Evolutionary conservation across 2,888 invertebrate genomes (phyloP).

Genomic region (Drosophila affinis): DNA sequence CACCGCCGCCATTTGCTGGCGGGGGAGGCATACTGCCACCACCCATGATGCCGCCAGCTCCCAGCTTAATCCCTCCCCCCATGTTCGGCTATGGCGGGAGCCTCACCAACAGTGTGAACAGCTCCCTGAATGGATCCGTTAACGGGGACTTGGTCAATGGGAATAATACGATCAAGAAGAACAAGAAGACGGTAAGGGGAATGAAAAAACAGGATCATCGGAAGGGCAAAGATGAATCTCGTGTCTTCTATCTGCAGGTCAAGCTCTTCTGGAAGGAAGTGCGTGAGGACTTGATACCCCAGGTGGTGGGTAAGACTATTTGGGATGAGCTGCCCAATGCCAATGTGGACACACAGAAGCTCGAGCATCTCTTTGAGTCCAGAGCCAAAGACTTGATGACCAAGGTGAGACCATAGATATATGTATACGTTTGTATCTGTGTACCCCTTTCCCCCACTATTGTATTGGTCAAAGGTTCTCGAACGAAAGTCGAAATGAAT

Average conservation of each 20-base stretch:
- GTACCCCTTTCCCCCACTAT: constrained; percentile 1
- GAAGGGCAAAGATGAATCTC: not conserved
- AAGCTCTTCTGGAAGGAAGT: constrained; percentile 99
- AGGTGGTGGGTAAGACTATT: constrained; percentile 89
- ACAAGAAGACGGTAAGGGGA: constrained; percentile 93
- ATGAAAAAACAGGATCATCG: too few species aligned
- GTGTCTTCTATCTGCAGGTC: constrained; percentile 66
- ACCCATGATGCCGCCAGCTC: constrained; percentile 83
- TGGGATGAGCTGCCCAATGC: constrained; percentile 96
- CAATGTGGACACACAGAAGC: constrained; percentile 93
- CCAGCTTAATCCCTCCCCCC: constrained; percentile 85
- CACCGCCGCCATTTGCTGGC: constrained; percentile 89
- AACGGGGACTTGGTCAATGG: constrained; percentile 80
- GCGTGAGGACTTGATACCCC: constrained; percentile 86
- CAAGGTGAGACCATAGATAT: constrained; percentile 87
- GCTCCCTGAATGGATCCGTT: constrained; percentile 81
- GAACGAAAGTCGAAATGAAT: constrained; percentile 23
- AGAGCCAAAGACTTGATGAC: constrained; percentile 96
- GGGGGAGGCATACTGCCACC: constrained; percentile 85
- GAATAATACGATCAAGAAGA: constrained; percentile 88
- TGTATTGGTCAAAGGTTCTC: constrained; percentile 40
- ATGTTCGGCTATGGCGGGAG: constrained; percentile 83
- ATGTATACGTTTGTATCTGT: too few species aligned
- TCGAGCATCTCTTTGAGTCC: constrained; percentile 98
- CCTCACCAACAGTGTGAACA: constrained; percentile 80